phyloP scores from a whole-genome alignment of 2,113 vertebrate species.

The Eulemur macaco region DNA sequence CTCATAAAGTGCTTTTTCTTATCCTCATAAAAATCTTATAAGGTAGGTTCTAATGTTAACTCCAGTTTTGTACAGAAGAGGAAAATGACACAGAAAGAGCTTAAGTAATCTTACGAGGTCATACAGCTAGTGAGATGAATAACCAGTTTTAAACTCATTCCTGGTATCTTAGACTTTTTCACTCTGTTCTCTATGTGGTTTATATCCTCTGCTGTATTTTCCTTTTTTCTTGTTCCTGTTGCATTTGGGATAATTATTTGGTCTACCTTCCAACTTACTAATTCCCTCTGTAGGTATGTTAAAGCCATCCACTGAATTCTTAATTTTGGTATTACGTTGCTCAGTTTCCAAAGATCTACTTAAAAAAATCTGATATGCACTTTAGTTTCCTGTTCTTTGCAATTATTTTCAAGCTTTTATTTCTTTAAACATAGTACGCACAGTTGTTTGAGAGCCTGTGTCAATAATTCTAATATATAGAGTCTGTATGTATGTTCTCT shows the following conservation, averaged over 20 bases:
- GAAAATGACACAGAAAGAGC: background rate
- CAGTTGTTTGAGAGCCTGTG: background rate
- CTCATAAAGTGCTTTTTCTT: background rate
- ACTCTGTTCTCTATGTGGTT: background rate
- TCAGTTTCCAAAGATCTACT: background rate
- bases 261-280: background rate
- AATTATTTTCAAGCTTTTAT: constrained; percentile 42
- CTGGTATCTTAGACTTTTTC: background rate
- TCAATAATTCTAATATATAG: background rate
- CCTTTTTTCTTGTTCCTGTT: background rate
- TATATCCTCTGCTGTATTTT: background rate
- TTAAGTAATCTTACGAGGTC: background rate
- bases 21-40: background rate
- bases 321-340: background rate
- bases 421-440: constrained; percentile 12
- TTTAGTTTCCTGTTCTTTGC: background rate
- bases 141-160: background rate
- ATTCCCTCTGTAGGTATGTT: background rate
- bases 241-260: background rate
- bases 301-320: background rate
- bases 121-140: background rate
- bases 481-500: background rate
- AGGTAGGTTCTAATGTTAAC: background rate
- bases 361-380: background rate
- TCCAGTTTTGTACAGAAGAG: background rate